Conservation (phyloP, 1,140 invertebrate species). For the Solenopsis fugax region DNA sequence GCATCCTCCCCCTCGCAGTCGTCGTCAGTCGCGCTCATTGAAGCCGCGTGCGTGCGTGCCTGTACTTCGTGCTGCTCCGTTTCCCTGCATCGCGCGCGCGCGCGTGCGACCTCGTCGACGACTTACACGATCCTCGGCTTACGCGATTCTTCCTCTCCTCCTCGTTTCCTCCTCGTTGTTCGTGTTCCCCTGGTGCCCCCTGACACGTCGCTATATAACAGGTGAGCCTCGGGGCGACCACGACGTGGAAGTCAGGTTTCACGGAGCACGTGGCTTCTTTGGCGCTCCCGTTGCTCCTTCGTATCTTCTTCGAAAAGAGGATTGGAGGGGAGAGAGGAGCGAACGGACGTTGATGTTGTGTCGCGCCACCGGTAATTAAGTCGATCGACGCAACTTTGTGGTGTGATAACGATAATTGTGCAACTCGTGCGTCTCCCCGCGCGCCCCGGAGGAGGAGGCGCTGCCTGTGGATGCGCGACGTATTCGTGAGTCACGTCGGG, state of each 20-base stretch:
- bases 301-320: background rate
- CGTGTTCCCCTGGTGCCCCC: background rate
- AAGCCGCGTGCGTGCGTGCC: conserved; percentile 63
- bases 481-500: conserved; percentile 52
- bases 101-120: background rate
- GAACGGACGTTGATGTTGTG: conserved; percentile 47
- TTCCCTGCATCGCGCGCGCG: too few species aligned
- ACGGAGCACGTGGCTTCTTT: conserved; percentile 71
- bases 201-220: conserved; percentile 75
- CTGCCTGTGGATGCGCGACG: conserved; percentile 36
- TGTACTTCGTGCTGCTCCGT: conserved; percentile 47
- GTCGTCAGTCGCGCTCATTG: conserved; percentile 76
- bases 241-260: background rate
- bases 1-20: conserved; percentile 76
- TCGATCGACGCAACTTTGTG: conserved; percentile 44
- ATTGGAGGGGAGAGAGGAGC: background rate
- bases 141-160: background rate
- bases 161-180: background rate
- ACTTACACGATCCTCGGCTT: background rate
- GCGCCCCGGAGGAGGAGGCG: background rate
- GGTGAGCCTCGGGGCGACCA: conserved; percentile 71
- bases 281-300: background rate
- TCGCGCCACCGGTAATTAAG: conserved; percentile 55
- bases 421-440: conserved; percentile 57
- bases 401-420: conserved; percentile 72